Base-by-base conservation (phyloP, 2,888 invertebrate species). In the Torymus aiolomorphi region DNA sequence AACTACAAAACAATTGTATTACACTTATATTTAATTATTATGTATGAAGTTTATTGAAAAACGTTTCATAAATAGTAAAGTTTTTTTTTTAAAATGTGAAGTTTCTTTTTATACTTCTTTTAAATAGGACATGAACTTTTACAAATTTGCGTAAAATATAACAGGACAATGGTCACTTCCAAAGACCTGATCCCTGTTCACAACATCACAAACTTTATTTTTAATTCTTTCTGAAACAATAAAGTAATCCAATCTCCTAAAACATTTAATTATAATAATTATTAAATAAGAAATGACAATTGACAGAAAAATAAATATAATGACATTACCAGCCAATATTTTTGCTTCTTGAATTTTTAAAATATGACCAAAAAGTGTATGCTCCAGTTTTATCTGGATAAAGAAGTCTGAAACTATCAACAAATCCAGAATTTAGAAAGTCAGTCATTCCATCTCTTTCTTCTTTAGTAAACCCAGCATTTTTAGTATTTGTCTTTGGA, bases 161-260 rank as follows among this genome's bases (percentile, higher is more conserved):
- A 98, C 93, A 0, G 99, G 99, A 89, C 98, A 99, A 91, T 99
- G 99, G 90, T 99, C 99, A 88, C 98, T 98, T 57, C 99, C 99
- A 88, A 93, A 94, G 4, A 98, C 95, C 83, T 95, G 91, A 76
- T 93, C 93, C 67, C 97, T 93, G 84, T 98, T 97, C 24, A 95
- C 92, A 88, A 93, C 96, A 90, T 98, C 98, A 88, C 97, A 97
- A 59, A 99, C 90, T 54, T 95, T 93, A 1, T 94, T 92, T 84
- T 94, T 88, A 31, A 98, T 92, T 74, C 95, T 92, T 86, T 97
- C 93, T 0, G 98, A 98, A 11, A 97, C 91, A 72, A 99, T 92
- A 89, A 97, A 98, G 91, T 99, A 99, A 91, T 99, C 99, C 88
- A 99, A 91, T 86, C 99, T 94, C 97, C 97, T 97, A 92, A 65